Evolutionary conservation across 37 sponge, comb jelly and placozoan species (phyloP), one percentile per base, ranked within the genome.

Genomic region (Chondrosia reniformis): DNA sequence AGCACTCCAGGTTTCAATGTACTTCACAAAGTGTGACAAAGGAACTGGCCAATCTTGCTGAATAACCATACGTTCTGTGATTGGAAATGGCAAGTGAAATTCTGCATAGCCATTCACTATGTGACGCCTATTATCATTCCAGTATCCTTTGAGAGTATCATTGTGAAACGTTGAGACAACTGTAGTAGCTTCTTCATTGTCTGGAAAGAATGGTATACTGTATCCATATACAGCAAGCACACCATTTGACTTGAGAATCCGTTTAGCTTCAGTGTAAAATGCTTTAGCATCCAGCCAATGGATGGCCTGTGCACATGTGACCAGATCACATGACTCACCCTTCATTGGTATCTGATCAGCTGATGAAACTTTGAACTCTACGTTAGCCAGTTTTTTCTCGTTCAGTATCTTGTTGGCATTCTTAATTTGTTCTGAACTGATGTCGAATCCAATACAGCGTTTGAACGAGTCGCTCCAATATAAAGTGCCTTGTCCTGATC

Each of bases 181-280:
- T 30, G 0, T 6, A 25, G 80, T 45, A 43, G 76, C 81, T 0
- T 80, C 32, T 44, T 74, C 41, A 45, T 84, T 22, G 31, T 36
- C 3, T 28, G 76, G 36, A 15, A 61, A 33, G 13, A 57, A 80
- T 3, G 79, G 74, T 1, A 30, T 67, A 21, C 88, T 86, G 69
- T 92, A 92, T 0, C 93, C 93, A 78, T 92, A 92, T n/a, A 89
- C 83, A 15, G 82, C 89, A 5, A 92, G 67, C 15, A 82, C 80
- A 5, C 93, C 93, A 1, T 38, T 83, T 10, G 67, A 56, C 34
- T 72, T 78, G 56, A 89, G 52, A 21, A 89, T 80, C 25, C 93
- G 77, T 1, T 73, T 54, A 3, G 67, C 76, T 61, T 92, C 93
- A 2, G 25, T 27, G 65, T 80, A 86, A 8, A 25, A 3, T 36